Base-by-base conservation (phyloP, 2,113 vertebrate genomes). In the Elaphurus davidianus region DNA sequence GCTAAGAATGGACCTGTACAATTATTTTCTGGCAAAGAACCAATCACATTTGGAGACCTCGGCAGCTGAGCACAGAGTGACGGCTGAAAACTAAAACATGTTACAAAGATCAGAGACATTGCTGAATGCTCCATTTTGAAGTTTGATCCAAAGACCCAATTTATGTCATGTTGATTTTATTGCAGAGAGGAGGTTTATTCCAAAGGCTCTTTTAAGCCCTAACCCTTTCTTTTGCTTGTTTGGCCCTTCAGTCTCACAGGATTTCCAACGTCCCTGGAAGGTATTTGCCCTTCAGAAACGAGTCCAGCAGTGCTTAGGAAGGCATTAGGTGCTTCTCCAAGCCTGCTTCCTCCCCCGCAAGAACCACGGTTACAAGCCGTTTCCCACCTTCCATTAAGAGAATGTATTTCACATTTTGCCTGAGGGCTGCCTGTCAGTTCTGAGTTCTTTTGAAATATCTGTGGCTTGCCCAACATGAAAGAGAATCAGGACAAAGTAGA, bases 71-170 rank as follows among this genome's bases (percentile, higher is more conserved):
- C 94, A 47, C 82, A 64, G 96, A 98, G 97, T 97, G 98, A 98
- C 97, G 98, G 98, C 97, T 98, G 98, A 98, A 97, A 98, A 96
- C 91, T 91, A 97, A 98, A 98, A 98, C 98, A 98, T 94, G 98
- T 97, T 98, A 97, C 97, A 90, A 96, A 98, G 98, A 98, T 98
- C 98, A 98, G 98, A 98, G 97, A 94, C 98, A 98, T 94, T 97
- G 96, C 98, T 98, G 97, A 98, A 97, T 94, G 89, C 96, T 98
- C 96, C 96, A 98, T 98, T 98, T 98, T 98, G 98, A 98, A 98
- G 98, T 98, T 96, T 94, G 98, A 98, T 98, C 98, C 98, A 98
- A 97, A 90, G 97, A 94, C 93, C 96, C 97, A 98, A 97, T 98
- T 98, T 98, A 97, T 96, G 97, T 97, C 98, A 97, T 96, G 96